Base-by-base conservation (phyloP, 2,888 invertebrate genomes). In the Lottia gigantea region DNA sequence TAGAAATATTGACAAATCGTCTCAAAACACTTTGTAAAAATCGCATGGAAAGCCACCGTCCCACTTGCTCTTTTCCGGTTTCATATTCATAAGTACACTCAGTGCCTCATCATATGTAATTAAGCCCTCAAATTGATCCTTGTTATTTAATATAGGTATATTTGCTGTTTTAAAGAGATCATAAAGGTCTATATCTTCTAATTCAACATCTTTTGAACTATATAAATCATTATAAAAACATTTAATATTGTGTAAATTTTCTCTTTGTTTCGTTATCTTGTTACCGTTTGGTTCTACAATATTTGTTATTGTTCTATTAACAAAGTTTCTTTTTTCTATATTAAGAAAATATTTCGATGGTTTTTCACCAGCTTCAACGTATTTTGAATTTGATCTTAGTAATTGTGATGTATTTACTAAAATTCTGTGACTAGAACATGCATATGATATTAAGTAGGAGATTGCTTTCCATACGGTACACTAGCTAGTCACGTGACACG, bases 291-390 rank as follows among this genome's bases (percentile, higher is more conserved):
- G 19, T 23, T 55, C 55, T 23, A 23, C 15, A 23, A 55, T 55
- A 2, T 55, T 19, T 55, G 55, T 55, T 23, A 55, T 23, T 3
- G 19, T 55, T 23, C 55, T 55, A 19, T 55, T 55, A 23, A 55
- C 55, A 55, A 23, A 23, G 23, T 55, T 55, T 19, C 55, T 55
- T n/a, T 55, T 55, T 55, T 55, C 55, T 14, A 19, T 0, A 23
- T 55, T 55, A 3, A 55, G 55, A 55, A 55, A 55, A 55, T 55
- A 55, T 19, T 55, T 55, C 12, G 55, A 55, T 12, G 55, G 55
- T 55, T 55, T 55, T 11, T 55, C 55, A 55, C 19, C 11, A 23
- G 11, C 11, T 55, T 55, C 55, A 55, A 55, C 19, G 14, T 55
- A 55, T 55, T 19, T 55, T 8, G 55, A 19, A 19, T 55, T 55